Evolutionary conservation across 2,113 vertebrate genomes (phyloP), one percentile per base, ranked within the genome.

Genomic region (Tylochromis polylepis): DNA sequence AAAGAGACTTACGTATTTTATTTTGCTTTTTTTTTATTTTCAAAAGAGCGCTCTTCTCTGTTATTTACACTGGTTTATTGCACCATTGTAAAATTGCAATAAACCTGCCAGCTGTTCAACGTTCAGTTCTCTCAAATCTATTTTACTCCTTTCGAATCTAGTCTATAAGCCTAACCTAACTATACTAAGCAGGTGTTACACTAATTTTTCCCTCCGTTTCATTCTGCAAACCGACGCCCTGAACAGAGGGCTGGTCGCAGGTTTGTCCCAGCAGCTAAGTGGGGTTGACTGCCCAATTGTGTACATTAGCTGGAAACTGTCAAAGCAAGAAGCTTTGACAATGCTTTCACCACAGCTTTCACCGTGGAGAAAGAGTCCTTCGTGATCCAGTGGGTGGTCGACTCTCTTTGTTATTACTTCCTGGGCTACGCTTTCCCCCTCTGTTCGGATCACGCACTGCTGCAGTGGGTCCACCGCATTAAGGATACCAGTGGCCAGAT

Each of bases 301-400:
- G 59, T 36, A 62, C 59, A 62, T 62, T 62, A 62, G 20, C 16
- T 62, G 16, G 59, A 62, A 62, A 34, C 34, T 62, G 16, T 11
- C 9, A 62, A 16, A 34, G 34, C 29, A 6, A 62, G 16, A 62
- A 62, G 9, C 29, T n/a, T n/a, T n/a, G n/a, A n/a, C n/a, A n/a
- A n/a, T n/a, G n/a, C n/a, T n/a, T n/a, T n/a, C n/a, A n/a, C n/a
- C n/a, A n/a, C n/a, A n/a, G n/a, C n/a, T n/a, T n/a, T n/a, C 9
- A 62, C 16, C 3, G 5, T 62, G 59, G 59, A 34, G 1, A 62
- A 62, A 34, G 59, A 6, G 59, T 62, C 16, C 16, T 60, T 11
- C 0, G 58, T n/a, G n/a, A n/a, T n/a, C n/a, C n/a, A n/a, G 58
- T 60, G 34, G 29, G 58, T 60, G 34, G 16, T 34, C 0, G 9